Evolutionary conservation across 2,888 invertebrate genomes (phyloP), one percentile per base, ranked within the genome.

Genomic region (Clistopyga incitator): DNA sequence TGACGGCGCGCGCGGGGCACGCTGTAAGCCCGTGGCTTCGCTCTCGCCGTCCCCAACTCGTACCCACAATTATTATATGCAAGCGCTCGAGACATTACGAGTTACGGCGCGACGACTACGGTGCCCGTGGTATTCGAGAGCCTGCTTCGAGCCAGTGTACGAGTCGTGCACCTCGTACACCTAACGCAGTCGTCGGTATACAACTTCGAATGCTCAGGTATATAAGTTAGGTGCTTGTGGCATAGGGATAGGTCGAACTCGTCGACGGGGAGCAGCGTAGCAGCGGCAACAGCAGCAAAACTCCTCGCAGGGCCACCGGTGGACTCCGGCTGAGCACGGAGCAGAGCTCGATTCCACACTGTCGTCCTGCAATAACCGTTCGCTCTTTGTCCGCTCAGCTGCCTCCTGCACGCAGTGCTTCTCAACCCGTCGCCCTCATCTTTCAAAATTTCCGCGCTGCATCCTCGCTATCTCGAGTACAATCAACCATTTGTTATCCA

Each of bases 321-420:
- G 79, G 65, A 82, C 85, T 85, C 83, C 52, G 79, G 25, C 47
- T 75, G 54, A 74, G 78, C 70, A 64, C 68, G 25, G 54, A 78
- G 70, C 75, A 29, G 18, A 54, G 56, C 71, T 71, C 75, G 59
- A 83, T 72, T 80, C 83, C 67, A 71, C 79, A 72, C 87, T 90
- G 90, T 91, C 90, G 90, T 88, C 89, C 91, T 91, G 92, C 90
- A 92, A 91, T 91, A 90, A 92, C 92, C 91, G 90, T 92, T 92
- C 90, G 90, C 91, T 92, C 92, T 92, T 92, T 92, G 92, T 92
- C 91, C 92, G 91, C 88, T 92, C 92, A 92, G 92, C 92, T 92
- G 92, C 92, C 92, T 92, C 88, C 88, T 91, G 90, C 89, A 86
- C 85, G 85, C 91, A 90, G 89, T 85, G 92, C 89, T 90, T 90